These are phyloP conservation scores for Samia ricini DNA, from an alignment of 1,140 invertebrate genomes.

Conservation along the genomic window DNA sequence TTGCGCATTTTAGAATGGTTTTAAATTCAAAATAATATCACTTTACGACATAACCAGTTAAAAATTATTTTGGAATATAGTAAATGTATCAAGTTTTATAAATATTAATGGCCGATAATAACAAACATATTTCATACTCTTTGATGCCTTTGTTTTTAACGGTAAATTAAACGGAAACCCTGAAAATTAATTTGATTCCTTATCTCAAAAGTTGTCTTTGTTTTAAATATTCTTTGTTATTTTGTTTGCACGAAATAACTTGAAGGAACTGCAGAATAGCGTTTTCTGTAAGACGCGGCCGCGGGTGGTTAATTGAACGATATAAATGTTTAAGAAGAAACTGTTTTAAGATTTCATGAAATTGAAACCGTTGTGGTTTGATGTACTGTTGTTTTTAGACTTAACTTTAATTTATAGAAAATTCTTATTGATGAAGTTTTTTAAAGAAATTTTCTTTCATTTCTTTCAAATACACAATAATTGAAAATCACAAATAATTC, in stretches of 20 bases:
- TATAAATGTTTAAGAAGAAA: neutral
- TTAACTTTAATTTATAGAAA: too few species aligned
- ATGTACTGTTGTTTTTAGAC: too few species aligned
- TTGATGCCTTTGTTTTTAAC: neutral
- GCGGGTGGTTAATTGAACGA: neutral
- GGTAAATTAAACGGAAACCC: neutral
- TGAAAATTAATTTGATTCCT: neutral
- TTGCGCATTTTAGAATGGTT: constrained; percentile 28
- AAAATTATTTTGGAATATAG: neutral
- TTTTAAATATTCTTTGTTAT: neutral
- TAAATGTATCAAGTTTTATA: neutral
- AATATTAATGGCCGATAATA: neutral
- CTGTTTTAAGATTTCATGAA: too few species aligned
- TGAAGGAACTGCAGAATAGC: neutral
- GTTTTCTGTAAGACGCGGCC: neutral
- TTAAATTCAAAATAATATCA: neutral
- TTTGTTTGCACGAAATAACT: neutral
- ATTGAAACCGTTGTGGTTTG: too few species aligned
- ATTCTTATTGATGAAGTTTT: too few species aligned
- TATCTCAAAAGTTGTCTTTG: neutral
- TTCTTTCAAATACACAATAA: too few species aligned
- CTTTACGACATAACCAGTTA: neutral
- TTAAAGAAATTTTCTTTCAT: too few species aligned
- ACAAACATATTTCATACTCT: neutral
- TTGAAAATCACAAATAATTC: too few species aligned